Percentiles rank a stretch among this genome's conserved stretches.
These are phyloP conservation scores for Corythoichthys haematopterus DNA, from an alignment of 2,113 vertebrate species.

Conservation along the genomic window DNA sequence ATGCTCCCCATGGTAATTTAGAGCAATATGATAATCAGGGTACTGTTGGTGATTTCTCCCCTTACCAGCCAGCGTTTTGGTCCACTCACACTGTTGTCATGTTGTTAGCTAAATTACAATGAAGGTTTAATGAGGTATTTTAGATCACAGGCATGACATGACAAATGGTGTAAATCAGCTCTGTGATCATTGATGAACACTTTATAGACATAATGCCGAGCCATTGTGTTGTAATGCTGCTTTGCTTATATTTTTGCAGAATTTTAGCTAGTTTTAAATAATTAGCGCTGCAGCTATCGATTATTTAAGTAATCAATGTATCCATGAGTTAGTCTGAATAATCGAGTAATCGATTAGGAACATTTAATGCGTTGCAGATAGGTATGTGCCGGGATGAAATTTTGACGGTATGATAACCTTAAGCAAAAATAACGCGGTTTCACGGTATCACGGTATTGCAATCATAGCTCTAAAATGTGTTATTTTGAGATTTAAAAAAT, in stretches of 20 bases:
- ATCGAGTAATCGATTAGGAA: too few relatives aligned
- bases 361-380: too few relatives aligned
- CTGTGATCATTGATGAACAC: conserved; percentile 56
- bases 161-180: conserved; percentile 54
- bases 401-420: too few relatives aligned
- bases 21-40: conserved; percentile 62
- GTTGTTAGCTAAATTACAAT: conserved; percentile 52
- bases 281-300: too few relatives aligned
- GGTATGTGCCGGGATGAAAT: too few relatives aligned
- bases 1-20: conserved; percentile 64
- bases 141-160: conserved; percentile 45
- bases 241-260: conserved; percentile 19
- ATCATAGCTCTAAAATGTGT: too few relatives aligned
- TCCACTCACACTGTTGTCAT: conserved; percentile 42
- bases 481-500: too few relatives aligned
- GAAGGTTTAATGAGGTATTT: conserved; percentile 58
- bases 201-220: conserved; percentile 34
- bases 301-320: too few relatives aligned
- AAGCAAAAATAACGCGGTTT: too few relatives aligned
- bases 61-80: conserved; percentile 44
- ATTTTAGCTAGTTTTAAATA: too few relatives aligned
- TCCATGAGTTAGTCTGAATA: too few relatives aligned
- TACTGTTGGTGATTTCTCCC: conserved; percentile 55
- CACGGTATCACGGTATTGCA: too few relatives aligned
- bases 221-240: conserved; percentile 31